Evolutionary conservation across 2,113 vertebrate genomes (phyloP).

Genomic region (Myxocyprinus asiaticus): DNA sequence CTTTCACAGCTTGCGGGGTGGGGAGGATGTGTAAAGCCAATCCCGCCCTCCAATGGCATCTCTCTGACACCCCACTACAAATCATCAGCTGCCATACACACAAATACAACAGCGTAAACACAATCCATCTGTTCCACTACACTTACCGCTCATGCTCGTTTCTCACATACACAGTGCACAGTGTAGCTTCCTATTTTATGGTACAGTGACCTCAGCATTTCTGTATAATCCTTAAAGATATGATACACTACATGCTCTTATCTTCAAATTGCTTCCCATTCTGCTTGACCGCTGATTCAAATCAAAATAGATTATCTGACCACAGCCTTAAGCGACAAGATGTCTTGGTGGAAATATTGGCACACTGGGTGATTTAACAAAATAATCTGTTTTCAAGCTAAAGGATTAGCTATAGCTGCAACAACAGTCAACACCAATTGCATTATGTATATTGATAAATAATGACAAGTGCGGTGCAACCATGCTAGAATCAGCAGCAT

Average conservation of each 20-base stretch:
- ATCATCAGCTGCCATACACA: constrained; percentile 14
- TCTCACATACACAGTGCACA: constrained; percentile 8
- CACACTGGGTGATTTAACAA: not conserved
- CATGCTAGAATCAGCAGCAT: too few relatives aligned
- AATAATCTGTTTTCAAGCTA: too few relatives aligned
- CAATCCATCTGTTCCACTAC: constrained; percentile 12
- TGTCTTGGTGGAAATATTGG: not conserved
- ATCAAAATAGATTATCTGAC: not conserved
- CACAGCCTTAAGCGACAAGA: not conserved
- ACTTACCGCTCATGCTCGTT: not conserved
- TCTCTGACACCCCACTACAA: not conserved
- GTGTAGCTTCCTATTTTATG: not conserved
- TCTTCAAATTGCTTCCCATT: not conserved
- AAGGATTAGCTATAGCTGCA: too few relatives aligned
- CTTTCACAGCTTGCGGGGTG: not conserved
- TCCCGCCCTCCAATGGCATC: constrained; percentile 17
- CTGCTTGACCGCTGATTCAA: not conserved
- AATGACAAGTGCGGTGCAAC: too few relatives aligned
- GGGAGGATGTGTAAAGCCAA: not conserved
- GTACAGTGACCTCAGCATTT: not conserved
- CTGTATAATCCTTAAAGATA: not conserved
- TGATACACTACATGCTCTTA: not conserved
- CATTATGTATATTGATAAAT: too few relatives aligned
- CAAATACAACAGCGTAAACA: constrained; percentile 26
- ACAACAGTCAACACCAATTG: too few relatives aligned